These are phyloP conservation scores for Parnassius glacialis DNA, from an alignment of 2,888 invertebrate genomes.

Conservation along the genomic window DNA sequence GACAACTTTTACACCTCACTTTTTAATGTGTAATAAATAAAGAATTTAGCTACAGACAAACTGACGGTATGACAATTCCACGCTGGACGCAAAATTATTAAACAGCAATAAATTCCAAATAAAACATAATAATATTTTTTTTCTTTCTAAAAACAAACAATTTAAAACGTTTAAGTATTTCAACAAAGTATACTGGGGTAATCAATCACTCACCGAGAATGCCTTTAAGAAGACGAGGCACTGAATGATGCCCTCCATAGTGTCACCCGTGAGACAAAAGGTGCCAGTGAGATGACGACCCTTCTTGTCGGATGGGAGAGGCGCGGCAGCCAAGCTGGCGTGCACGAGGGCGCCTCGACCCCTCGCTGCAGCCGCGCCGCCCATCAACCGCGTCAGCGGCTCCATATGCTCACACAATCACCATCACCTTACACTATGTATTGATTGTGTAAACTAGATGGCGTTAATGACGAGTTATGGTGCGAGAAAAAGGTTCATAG, in stretches of 20 bases:
- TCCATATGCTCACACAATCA: slow-evolving; percentile 80
- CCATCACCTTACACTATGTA: slow-evolving; percentile 29
- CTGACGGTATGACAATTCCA: no score
- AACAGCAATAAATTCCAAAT: no score
- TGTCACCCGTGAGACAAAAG: slow-evolving; percentile 94
- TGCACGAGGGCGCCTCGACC: slow-evolving; percentile 88
- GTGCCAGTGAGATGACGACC: slow-evolving; percentile 92
- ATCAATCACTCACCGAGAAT: slow-evolving; percentile 89
- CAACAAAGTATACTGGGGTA: not conserved
- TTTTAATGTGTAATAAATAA: no score
- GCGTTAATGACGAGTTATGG: no score
- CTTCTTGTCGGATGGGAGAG: slow-evolving; percentile 85
- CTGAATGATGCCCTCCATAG: slow-evolving; percentile 96
- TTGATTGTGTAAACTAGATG: no score
- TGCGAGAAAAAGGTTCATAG: no score
- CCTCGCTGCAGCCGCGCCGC: slow-evolving; percentile 78
- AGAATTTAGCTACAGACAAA: no score
- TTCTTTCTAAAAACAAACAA: no score
- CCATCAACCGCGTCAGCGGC: slow-evolving; percentile 89
- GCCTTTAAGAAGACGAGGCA: slow-evolving; percentile 95
- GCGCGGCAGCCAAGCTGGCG: slow-evolving; percentile 87
- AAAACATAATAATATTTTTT: no score
- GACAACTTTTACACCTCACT: no score
- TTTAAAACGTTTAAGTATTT: no score
- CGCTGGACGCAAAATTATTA: no score